Percentiles rank a stretch among this genome's conserved stretches.
These are phyloP conservation scores for Desmodus rotundus DNA, from an alignment of 2,113 vertebrate genomes.

Conservation along the genomic window DNA sequence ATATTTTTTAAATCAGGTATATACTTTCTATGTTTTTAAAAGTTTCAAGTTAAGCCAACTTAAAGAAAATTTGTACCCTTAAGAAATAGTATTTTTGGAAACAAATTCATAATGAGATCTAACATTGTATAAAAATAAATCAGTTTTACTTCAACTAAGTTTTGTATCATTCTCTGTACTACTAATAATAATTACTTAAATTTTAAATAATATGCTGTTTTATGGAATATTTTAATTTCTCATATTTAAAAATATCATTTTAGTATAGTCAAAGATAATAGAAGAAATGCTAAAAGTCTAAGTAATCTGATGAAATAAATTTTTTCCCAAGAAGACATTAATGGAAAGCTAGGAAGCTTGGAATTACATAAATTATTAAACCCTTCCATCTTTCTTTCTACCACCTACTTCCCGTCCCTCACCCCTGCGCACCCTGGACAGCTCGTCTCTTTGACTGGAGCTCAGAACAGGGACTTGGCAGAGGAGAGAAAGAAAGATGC, in stretches of 20 bases:
- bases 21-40: not conserved
- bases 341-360: not conserved
- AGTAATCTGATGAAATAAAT: not conserved
- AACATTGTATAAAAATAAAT: conserved; percentile 14
- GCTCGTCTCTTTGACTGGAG: not conserved
- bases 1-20: not conserved
- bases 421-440: not conserved
- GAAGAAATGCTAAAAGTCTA: conserved; percentile 14
- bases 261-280: not conserved
- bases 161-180: not conserved
- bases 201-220: not conserved
- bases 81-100: not conserved
- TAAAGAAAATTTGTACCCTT: not conserved
- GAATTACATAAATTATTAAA: not conserved
- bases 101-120: not conserved
- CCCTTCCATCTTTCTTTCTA: not conserved
- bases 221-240: conserved; percentile 9
- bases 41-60: not conserved
- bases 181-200: not conserved
- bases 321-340: conserved; percentile 16
- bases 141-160: not conserved
- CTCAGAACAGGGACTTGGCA: not conserved
- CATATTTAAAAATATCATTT: not conserved
- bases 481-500: not conserved
- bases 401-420: not conserved